Evolutionary conservation across 2,113 vertebrate genomes (phyloP), one percentile per base, ranked within the genome.

Genomic region (Hemichromis elongatus): DNA sequence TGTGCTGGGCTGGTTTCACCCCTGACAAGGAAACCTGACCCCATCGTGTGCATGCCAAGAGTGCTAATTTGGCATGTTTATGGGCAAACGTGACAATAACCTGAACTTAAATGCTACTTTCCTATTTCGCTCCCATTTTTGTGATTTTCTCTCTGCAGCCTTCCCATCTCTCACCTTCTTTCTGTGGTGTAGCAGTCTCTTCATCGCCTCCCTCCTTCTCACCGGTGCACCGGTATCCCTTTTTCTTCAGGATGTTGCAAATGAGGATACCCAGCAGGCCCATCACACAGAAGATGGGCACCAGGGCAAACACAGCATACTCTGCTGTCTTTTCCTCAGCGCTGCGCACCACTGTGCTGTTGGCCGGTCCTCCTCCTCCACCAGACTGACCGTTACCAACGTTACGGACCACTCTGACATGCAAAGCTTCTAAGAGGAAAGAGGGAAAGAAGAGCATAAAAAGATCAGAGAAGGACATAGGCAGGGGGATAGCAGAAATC

Each of bases 181-280:
- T 96, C 91, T 96, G 95, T 2, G 91, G 95, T 0, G 42, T 79
- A 16, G 91, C 90, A 0, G 88, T 88, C 86, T 96, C 96, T 4
- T 57, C 94, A 7, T 96, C 96, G 24, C 90, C 94, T 0, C 89
- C 92, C 8, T 98, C 98, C 93, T 99, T 99, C 80, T 97, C 96
- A 2, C 97, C 88, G 0, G 93, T 96, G 96, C 99, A 99, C 90
- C 93, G 95, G 92, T 97, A 99, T 30, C 99, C 99, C 89, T 98
- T 99, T 92, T 97, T 97, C 95, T 99, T 98, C 89, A 99, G 96
- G 85, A 98, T 92, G 90, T 99, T 99, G 90, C 99, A 99, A 86
- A 99, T 96, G 79, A 99, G 94, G 94, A 99, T 98, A 24, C 99
- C 99, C 90, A 99, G 26, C 78, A 99, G 93, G 0, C 99, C 99